phyloP scores from a whole-genome alignment of 2,113 vertebrate genomes.

The Maccullochella peelii region DNA sequence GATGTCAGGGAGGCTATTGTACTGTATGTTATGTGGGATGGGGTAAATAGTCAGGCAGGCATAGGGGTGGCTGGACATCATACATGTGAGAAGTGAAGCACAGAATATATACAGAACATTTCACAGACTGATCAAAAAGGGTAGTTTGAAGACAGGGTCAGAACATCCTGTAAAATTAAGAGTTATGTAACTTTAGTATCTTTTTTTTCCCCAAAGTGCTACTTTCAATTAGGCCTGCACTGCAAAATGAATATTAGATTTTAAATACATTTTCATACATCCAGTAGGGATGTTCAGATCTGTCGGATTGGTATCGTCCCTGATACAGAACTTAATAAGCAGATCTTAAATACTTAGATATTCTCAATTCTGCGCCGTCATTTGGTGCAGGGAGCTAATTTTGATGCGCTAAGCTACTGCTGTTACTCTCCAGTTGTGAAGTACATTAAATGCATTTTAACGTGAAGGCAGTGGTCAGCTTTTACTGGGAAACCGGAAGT shows the following conservation, averaged over 20 bases:
- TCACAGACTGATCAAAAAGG: slow-evolving; percentile 25
- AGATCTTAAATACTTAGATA: background rate
- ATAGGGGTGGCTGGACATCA: slow-evolving; percentile 40
- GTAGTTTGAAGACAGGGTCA: slow-evolving; percentile 39
- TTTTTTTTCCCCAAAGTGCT: slow-evolving; percentile 29
- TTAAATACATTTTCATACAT: background rate
- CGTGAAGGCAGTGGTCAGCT: background rate
- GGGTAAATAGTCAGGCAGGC: slow-evolving; percentile 49
- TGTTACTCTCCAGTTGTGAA: background rate
- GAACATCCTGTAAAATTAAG: slow-evolving; percentile 61
- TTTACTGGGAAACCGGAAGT: background rate
- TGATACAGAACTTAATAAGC: background rate
- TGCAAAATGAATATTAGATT: background rate
- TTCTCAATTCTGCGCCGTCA: background rate
- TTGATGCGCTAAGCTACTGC: background rate
- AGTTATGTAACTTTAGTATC: slow-evolving; percentile 10
- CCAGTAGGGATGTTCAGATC: background rate
- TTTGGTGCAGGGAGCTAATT: background rate
- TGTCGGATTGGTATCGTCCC: background rate
- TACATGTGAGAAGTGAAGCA: slow-evolving; percentile 42
- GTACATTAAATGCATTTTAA: background rate
- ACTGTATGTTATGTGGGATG: slow-evolving; percentile 68
- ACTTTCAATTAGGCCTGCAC: slow-evolving; percentile 49
- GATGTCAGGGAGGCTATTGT: slow-evolving; percentile 51
- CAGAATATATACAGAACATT: slow-evolving; percentile 27